phyloP scores from a whole-genome alignment of 1,140 invertebrate genomes.

The Rhagoletis zephyria region DNA sequence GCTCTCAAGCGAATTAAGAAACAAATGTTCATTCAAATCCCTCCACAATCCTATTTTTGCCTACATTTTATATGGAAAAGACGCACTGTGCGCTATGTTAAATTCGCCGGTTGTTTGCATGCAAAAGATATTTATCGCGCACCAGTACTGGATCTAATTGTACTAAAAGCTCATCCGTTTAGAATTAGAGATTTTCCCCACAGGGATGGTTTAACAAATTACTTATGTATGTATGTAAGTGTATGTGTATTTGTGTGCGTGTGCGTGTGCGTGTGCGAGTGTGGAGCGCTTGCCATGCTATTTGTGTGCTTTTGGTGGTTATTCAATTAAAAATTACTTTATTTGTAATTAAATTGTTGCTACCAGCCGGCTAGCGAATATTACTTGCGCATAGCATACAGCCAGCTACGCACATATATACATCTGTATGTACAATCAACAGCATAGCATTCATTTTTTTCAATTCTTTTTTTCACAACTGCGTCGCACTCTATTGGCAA shows the following conservation, averaged over 20 bases:
- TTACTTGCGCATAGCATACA: neutral
- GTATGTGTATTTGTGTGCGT: slow-evolving; percentile 26
- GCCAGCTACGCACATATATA: neutral
- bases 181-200: too few species aligned
- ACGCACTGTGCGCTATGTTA: too few species aligned
- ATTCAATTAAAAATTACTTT: slow-evolving; percentile 73
- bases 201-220: slow-evolving; percentile 36
- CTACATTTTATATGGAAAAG: too few species aligned
- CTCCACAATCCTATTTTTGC: too few species aligned
- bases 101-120: too few species aligned
- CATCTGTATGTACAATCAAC: neutral
- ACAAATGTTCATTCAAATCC: too few species aligned
- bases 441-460: neutral
- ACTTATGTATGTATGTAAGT: slow-evolving; percentile 34
- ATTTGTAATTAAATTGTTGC: slow-evolving; percentile 72
- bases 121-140: too few species aligned
- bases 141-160: too few species aligned
- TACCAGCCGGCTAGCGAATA: slow-evolving; percentile 50
- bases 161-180: too few species aligned
- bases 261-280: slow-evolving; percentile 54
- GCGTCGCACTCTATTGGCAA: neutral
- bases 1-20: too few species aligned
- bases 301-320: slow-evolving; percentile 61
- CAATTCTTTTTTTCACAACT: neutral
- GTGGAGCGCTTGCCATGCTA: slow-evolving; percentile 29